phyloP scores from a whole-genome alignment of 2,888 invertebrate genomes.

The Adineta ricciae region DNA sequence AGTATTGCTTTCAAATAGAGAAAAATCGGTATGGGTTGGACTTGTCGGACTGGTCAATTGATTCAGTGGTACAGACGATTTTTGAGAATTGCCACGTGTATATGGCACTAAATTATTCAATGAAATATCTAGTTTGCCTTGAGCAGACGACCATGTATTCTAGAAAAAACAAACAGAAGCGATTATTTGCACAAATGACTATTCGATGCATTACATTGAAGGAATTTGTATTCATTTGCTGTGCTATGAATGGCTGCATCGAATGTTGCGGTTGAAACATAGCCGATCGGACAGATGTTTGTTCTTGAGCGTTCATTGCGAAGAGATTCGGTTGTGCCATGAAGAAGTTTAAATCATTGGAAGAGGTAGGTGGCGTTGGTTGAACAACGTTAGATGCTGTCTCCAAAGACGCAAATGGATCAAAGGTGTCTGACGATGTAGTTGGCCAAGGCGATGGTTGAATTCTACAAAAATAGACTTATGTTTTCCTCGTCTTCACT shows the following conservation, averaged over 20 bases:
- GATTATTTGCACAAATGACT: background rate
- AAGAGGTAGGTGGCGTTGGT: background rate
- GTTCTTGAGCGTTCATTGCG: background rate
- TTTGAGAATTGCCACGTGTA: background rate
- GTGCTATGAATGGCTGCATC: background rate
- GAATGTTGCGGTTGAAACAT: background rate
- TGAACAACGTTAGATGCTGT: background rate
- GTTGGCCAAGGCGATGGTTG: background rate
- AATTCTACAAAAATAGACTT: background rate
- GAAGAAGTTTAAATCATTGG: background rate
- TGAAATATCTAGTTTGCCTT: background rate
- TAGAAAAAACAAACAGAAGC: background rate
- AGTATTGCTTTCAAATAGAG: background rate
- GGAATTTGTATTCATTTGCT: background rate
- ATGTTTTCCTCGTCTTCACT: background rate
- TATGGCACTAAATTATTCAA: conserved; percentile 8
- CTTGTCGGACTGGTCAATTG: background rate
- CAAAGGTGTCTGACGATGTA: background rate
- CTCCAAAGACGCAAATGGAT: background rate
- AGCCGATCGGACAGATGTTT: background rate
- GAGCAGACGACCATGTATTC: background rate
- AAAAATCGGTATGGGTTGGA: background rate
- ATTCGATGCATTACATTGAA: background rate
- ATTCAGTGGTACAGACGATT: background rate
- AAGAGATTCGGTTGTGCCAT: background rate